These are phyloP conservation scores for Melanotaenia pygmaea DNA, from an alignment of 2,797 vertebrate species.

Conservation along the genomic window DNA sequence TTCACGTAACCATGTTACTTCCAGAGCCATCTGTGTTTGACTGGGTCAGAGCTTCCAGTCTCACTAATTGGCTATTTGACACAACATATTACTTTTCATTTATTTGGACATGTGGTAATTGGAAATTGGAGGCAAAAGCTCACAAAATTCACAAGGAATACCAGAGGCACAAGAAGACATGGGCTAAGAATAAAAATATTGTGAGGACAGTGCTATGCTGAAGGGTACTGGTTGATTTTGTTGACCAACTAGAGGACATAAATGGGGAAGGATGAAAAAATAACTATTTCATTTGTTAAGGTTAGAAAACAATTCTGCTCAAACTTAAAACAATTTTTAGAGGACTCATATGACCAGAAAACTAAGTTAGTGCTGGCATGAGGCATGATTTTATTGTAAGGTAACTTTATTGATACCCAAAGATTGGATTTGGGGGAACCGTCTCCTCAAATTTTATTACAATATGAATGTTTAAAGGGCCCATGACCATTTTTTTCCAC, in stretches of 20 bases:
- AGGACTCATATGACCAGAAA: too few species aligned
- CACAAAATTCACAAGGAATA: constrained; percentile 25
- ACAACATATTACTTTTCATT: constrained; percentile 61
- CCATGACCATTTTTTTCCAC: too few species aligned
- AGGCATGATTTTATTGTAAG: too few species aligned
- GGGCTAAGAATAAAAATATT: constrained; percentile 40
- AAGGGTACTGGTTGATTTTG: constrained; percentile 18
- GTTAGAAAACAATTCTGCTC: too few species aligned
- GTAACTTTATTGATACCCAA: too few species aligned
- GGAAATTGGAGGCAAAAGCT: constrained; percentile 55
- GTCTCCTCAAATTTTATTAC: too few species aligned
- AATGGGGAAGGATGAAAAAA: neutral
- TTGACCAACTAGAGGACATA: neutral
- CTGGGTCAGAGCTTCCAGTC: constrained; percentile 42
- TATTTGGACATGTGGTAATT: constrained; percentile 60
- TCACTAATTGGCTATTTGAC: constrained; percentile 64
- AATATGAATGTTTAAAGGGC: too few species aligned
- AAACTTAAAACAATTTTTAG: too few species aligned
- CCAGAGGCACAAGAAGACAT: constrained; percentile 10
- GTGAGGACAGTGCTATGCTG: constrained; percentile 19
- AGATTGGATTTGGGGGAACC: too few species aligned
- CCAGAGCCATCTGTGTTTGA: constrained; percentile 20
- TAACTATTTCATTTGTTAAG: too few species aligned
- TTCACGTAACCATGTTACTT: constrained; percentile 15
- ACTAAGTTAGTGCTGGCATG: too few species aligned